Percentiles rank a stretch among this genome's conserved stretches.
Evolutionary conservation across 2,797 vertebrate genomes (phyloP).

Genomic region (Chelidonichthys spinosus): DNA sequence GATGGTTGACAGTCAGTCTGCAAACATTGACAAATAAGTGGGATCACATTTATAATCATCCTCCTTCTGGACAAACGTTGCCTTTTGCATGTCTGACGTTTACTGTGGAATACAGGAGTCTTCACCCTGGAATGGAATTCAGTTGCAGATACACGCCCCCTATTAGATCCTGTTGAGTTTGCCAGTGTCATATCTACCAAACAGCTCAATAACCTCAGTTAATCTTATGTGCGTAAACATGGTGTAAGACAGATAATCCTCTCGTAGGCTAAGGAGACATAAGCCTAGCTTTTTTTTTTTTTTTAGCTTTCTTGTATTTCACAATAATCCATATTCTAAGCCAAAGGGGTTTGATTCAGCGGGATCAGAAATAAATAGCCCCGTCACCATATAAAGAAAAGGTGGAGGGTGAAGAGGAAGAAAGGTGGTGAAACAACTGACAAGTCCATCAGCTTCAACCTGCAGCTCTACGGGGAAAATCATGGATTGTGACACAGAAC

Average conservation of each 20-base stretch:
- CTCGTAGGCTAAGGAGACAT: constrained; percentile 39
- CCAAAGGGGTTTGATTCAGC: constrained; percentile 24
- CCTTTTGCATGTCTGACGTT: constrained; percentile 6
- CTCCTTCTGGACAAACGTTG: constrained; percentile 42
- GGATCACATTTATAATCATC: constrained; percentile 32
- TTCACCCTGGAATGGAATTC: neutral
- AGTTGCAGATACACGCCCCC: neutral
- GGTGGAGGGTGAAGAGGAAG: neutral
- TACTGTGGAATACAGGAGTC: neutral
- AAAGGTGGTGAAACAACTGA: constrained; percentile 2
- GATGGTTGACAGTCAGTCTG: constrained; percentile 26
- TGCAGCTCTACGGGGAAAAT: neutral
- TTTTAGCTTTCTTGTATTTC: constrained; percentile 26
- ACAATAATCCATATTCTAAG: constrained; percentile 39
- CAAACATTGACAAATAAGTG: constrained; percentile 48
- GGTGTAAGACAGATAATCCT: constrained; percentile 47
- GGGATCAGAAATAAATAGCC: constrained; percentile 35
- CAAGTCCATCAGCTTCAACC: neutral
- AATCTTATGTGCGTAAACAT: constrained; percentile 40
- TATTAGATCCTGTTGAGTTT: constrained; percentile 7
- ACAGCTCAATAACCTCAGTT: constrained; percentile 37
- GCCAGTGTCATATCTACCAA: constrained; percentile 1
- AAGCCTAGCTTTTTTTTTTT: constrained; percentile 27
- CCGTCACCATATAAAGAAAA: neutral
- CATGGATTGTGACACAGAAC: neutral